Evolutionary conservation across 2,888 invertebrate genomes (phyloP).

Genomic region (Thymelicus lineola): DNA sequence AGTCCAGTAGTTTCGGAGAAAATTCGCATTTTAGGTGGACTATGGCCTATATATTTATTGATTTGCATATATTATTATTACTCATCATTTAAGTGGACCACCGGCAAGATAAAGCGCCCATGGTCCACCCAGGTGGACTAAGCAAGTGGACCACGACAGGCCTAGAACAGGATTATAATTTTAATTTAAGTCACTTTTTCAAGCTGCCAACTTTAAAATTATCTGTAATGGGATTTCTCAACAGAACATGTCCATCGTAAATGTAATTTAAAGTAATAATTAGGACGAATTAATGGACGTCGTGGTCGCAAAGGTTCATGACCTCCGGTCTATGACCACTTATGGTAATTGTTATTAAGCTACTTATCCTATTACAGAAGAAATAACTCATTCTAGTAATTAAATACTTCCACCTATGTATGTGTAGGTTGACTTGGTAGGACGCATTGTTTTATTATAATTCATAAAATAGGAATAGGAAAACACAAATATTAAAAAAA

Average conservation of each 20-base stretch:
- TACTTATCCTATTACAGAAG: slow-evolving; percentile 53
- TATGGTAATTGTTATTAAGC: slow-evolving; percentile 57
- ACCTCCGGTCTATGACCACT: slow-evolving; percentile 62
- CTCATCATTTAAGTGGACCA: too few species aligned
- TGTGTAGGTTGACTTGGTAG: not conserved
- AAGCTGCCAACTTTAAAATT: not conserved
- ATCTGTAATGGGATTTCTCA: slow-evolving; percentile 1
- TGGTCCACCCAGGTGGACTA: too few species aligned
- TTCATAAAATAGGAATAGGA: too few species aligned
- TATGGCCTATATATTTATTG: too few species aligned
- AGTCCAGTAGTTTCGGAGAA: too few species aligned
- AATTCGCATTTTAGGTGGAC: too few species aligned
- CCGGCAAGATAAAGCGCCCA: too few species aligned
- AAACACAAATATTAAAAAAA: too few species aligned
- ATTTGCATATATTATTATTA: too few species aligned
- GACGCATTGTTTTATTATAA: too few species aligned
- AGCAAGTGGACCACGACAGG: too few species aligned
- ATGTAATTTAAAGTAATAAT: slow-evolving; percentile 39
- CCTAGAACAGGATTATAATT: too few species aligned
- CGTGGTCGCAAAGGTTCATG: slow-evolving; percentile 48
- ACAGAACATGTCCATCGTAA: slow-evolving; percentile 36
- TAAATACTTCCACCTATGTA: slow-evolving; percentile 13
- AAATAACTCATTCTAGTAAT: slow-evolving; percentile 29
- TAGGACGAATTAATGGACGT: slow-evolving; percentile 38
- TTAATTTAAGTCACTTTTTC: not conserved